Evolutionary conservation across 1,140 invertebrate species (phyloP).

Genomic region (Onthophagus taurus): DNA sequence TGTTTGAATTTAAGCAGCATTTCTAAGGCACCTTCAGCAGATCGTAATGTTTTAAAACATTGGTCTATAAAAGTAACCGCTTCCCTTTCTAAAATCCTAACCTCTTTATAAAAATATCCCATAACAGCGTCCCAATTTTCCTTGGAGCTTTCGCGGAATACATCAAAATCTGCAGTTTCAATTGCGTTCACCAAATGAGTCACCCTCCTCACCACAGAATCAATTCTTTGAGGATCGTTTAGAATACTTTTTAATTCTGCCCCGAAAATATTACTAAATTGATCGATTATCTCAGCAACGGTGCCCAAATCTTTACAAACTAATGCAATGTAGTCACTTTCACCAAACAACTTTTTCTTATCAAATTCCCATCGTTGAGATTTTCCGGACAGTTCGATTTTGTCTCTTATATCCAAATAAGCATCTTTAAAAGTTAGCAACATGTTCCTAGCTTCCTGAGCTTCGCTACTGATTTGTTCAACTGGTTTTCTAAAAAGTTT

Average conservation of each 20-base stretch:
- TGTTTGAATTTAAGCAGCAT: slow-evolving; percentile 72
- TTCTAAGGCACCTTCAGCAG: slow-evolving; percentile 67
- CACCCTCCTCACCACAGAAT: slow-evolving; percentile 66
- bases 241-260: slow-evolving; percentile 76
- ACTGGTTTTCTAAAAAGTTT: slow-evolving; percentile 49
- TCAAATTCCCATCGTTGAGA: slow-evolving; percentile 87
- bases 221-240: slow-evolving; percentile 72
- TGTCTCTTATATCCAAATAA: slow-evolving; percentile 62
- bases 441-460: slow-evolving; percentile 50
- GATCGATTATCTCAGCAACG: slow-evolving; percentile 64
- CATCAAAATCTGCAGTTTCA: slow-evolving; percentile 67
- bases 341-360: slow-evolving; percentile 63
- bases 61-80: slow-evolving; percentile 77
- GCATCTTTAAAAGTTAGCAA: slow-evolving; percentile 65
- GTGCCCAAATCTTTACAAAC: slow-evolving; percentile 70
- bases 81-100: slow-evolving; percentile 65
- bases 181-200: slow-evolving; percentile 63
- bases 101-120: slow-evolving; percentile 63
- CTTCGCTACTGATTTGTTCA: slow-evolving; percentile 17
- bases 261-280: slow-evolving; percentile 85
- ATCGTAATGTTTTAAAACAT: slow-evolving; percentile 67
- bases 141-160: slow-evolving; percentile 63
- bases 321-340: slow-evolving; percentile 70
- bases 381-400: slow-evolving; percentile 73
- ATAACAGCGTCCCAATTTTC: slow-evolving; percentile 77